Evolutionary conservation across 2,113 vertebrate species (phyloP), one percentile per base, ranked within the genome.

Genomic region (Acrocephalus arundinaceus): DNA sequence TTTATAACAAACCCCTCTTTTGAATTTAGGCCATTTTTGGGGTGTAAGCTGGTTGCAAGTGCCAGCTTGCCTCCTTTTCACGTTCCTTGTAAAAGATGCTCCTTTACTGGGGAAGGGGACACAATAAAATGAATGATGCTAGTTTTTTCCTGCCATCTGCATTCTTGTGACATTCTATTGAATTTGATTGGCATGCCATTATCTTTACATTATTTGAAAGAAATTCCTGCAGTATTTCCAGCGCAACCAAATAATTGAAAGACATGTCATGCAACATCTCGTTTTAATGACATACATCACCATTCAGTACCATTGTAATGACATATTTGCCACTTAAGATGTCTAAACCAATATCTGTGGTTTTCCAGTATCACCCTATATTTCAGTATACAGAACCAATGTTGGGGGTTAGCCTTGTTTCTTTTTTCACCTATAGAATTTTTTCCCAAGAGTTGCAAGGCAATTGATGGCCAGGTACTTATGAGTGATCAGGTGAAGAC

Each of bases 121-220:
- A 78, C 9, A 61, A 70, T 43, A 89, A 80, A 81, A 3, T 33
- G 24, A 85, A 80, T n/a, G 35, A 21, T 87, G 39, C 3, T 39
- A 12, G 13, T 27, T 30, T 72, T 79, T 75, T 54, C 35, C 45
- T 84, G 19, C 61, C n/a, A 75, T 78, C 65, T 94, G 45, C 52
- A 78, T 92, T 92, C 88, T 63, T 88, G 43, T 89, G 89, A 71
- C 68, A 88, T 63, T 86, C 24, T 48, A 5, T 35, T 85, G 70
- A 84, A 75, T 95, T 91, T 95, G 89, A 92, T 65, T 94, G 86
- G 49, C 91, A 91, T 85, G 52, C 37, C 57, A 85, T 95, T 96
- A 91, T 18, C 57, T 95, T 89, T 89, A 72, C 18, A 49, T 86
- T 81, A 70, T 89, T 94, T 89, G 91, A 95, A 95, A 85, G 31